phyloP scores from a whole-genome alignment of 2,888 invertebrate genomes.

The Coremacera marginata region DNA sequence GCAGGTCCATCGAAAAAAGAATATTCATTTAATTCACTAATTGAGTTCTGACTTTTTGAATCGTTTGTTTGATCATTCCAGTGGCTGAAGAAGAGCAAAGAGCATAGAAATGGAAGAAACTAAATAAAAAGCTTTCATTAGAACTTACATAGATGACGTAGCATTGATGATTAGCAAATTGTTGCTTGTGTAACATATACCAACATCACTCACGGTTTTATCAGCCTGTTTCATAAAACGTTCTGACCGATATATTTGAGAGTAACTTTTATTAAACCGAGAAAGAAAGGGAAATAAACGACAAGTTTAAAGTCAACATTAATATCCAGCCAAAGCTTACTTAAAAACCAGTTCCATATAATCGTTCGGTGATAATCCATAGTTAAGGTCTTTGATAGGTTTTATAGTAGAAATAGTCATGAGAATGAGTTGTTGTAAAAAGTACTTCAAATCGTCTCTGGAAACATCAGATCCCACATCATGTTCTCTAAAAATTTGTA shows the following conservation, averaged over 20 bases:
- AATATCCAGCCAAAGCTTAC: neutral
- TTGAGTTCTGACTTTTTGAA: too few relatives aligned
- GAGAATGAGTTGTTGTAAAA: neutral
- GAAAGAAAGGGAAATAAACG: too few relatives aligned
- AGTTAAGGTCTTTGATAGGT: neutral
- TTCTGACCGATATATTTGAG: too few relatives aligned
- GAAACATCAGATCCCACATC: neutral
- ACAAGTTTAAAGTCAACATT: too few relatives aligned
- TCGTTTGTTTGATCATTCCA: neutral
- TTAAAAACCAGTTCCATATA: neutral
- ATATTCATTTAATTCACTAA: too few relatives aligned
- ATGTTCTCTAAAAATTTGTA: neutral
- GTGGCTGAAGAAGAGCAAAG: neutral
- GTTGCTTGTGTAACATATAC: constrained; percentile 2
- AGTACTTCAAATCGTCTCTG: neutral
- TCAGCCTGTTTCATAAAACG: too few relatives aligned
- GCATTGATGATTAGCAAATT: neutral
- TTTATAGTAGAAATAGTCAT: neutral
- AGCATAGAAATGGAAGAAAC: too few relatives aligned
- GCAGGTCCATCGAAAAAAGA: neutral
- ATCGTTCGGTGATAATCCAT: neutral
- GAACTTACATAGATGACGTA: neutral
- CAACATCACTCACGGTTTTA: neutral
- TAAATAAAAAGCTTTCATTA: too few relatives aligned
- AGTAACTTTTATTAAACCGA: too few relatives aligned